Conservation (phyloP, 64 coral and sea anemone genomes). For the Montipora efflorescens region DNA sequence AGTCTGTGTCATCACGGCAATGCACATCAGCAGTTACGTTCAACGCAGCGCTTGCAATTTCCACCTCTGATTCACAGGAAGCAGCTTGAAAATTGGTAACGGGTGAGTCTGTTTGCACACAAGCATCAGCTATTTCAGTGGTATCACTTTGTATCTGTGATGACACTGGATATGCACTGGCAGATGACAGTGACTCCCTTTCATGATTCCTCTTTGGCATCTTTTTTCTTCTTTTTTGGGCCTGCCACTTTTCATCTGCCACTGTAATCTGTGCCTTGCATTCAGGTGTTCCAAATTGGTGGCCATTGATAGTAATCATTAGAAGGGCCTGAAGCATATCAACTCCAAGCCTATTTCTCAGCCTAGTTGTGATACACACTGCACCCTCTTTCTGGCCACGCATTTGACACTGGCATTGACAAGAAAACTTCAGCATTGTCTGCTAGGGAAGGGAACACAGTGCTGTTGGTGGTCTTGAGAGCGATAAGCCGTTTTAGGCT, state of each 20-base stretch:
- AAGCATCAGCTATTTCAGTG: slow-evolving; percentile 31
- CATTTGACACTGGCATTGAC: slow-evolving; percentile 30
- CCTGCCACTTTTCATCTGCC: background rate
- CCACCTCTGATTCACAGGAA: slow-evolving; percentile 7
- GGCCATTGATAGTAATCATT: slow-evolving; percentile 17
- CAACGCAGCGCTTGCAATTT: background rate
- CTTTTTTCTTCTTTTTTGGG: slow-evolving; percentile 7
- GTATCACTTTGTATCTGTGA: slow-evolving; percentile 8
- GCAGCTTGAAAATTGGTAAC: too few relatives aligned
- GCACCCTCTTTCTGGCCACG: slow-evolving; percentile 24
- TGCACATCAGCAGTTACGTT: too few relatives aligned
- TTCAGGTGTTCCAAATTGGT: background rate
- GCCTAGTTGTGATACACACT: slow-evolving; percentile 1
- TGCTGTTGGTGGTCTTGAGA: too few relatives aligned
- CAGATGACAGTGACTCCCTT: too few relatives aligned
- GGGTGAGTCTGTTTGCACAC: slow-evolving; percentile 42
- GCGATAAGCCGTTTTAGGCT: too few relatives aligned
- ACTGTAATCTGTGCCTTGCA: background rate
- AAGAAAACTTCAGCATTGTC: slow-evolving; percentile 25
- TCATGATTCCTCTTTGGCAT: background rate
- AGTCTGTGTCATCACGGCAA: too few relatives aligned
- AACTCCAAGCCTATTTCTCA: slow-evolving; percentile 2
- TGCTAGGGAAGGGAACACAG: background rate
- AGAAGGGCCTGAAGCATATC: slow-evolving; percentile 10
- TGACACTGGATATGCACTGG: slow-evolving; percentile 1